Percentiles rank a stretch among this genome's conserved stretches.
Conservation (phyloP, 2,113 vertebrate genomes). For the Sinocyclocheilus anophthalmus region DNA sequence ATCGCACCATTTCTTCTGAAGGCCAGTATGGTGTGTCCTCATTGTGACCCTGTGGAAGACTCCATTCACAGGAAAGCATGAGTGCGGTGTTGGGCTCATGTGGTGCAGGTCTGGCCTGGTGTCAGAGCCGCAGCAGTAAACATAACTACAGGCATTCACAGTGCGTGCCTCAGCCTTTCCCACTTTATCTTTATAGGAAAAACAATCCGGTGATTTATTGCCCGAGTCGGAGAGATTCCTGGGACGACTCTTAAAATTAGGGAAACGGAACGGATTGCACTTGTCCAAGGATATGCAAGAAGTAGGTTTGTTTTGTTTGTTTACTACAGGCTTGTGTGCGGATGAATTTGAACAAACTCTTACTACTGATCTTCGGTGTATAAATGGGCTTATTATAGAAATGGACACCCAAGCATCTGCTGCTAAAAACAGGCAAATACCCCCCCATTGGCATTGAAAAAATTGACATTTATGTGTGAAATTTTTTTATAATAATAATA, state of each 20-base stretch:
- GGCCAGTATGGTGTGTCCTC: background rate
- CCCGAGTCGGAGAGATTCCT: conserved; percentile 86
- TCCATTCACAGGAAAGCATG: conserved; percentile 10
- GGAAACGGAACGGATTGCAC: conserved; percentile 89
- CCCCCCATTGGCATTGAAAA: background rate
- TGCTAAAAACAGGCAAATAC: background rate
- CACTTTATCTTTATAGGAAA: conserved; percentile 77
- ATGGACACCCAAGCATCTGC: background rate
- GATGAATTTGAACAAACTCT: background rate
- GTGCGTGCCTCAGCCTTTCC: conserved; percentile 13
- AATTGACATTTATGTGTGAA: background rate
- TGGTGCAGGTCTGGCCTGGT: background rate
- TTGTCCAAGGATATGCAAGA: conserved; percentile 85
- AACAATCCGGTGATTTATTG: conserved; percentile 72
- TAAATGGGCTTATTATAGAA: background rate
- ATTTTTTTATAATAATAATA: background rate
- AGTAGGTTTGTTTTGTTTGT: conserved; percentile 69
- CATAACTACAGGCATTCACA: conserved; percentile 19
- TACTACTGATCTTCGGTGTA: background rate
- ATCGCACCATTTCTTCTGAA: background rate
- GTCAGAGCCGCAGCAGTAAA: background rate
- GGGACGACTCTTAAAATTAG: conserved; percentile 85
- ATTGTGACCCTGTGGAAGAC: background rate
- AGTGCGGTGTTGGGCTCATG: background rate
- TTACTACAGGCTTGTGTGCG: background rate